Base-by-base conservation (phyloP, 2,888 invertebrate genomes). In the Thelaira solivaga region DNA sequence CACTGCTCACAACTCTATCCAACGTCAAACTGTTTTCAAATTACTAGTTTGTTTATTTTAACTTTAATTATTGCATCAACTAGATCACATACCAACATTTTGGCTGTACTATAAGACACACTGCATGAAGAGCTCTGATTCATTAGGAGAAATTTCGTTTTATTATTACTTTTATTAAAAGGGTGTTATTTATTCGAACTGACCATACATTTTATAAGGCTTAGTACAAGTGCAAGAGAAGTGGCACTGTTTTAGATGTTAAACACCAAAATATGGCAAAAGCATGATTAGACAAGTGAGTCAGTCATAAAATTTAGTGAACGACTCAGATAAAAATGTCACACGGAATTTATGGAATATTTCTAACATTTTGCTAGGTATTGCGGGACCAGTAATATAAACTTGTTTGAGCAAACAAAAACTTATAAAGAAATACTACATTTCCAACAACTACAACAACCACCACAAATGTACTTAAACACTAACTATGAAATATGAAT, bases 211-310 rank as follows among this genome's bases (percentile, higher is more conserved):
- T 55, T 8, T 18, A 18, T 3, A 7, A 43, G 11, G 2, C 13
- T 11, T 13, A 22, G 6, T 34, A 57, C 24, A 47, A 7, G 20
- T 64, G 31, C 57, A 45, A 68, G 59, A 78, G 39, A 31, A 69
- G 69, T 74, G 64, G n/a, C 59, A 53, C 41, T 61, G n/a, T 74
- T 26, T 51, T 69, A 61, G 41, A 53, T 47, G 47, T 41, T 61
- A 49, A 47, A 53, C 39, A 59, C 36, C 22, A 59, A 49, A 39
- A 71, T 18, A 57, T 51, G 47, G 69, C 69, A 78, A 65, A 49
- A 59, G 45, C 64, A 61, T 78, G 74, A 78, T 78, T 78, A 78
- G 78, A 78, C 78, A 78, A 74, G 78, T 78, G 74, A 74, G 61
- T 61, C 73, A 74, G 61, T 61, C 73, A 74, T 65, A 78, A 78